Evolutionary conservation across 2,113 vertebrate species (phyloP), one percentile per base, ranked within the genome.

Genomic region (Stigmatopora argus): DNA sequence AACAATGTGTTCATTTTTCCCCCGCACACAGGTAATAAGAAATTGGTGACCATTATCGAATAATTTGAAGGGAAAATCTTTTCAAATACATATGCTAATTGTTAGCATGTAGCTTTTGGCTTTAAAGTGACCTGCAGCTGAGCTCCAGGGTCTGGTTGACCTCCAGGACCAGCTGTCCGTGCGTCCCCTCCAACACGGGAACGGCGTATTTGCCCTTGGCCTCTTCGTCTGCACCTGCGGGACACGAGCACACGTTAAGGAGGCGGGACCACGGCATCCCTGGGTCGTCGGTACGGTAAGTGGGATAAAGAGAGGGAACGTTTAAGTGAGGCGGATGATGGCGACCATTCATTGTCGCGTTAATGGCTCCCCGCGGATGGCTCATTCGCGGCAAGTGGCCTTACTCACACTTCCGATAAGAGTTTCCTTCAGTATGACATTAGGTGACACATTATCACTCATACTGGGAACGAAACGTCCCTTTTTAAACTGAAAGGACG

Each of bases 121-220:
- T 62, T 71, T 60, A 74, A 68, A 87, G 89, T 92, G 90, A 98
- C 97, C 94, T 97, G 94, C 97, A 99, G 68, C 88, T 87, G 78
- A 99, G 90, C 70, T 81, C 83, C 65, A 99, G 92, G 7, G 90
- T 92, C 85, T 95, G 90, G 79, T 94, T 94, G 64, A 84, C 85
- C 81, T 94, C 87, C 70, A 94, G 77, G 83, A 96, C 48, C 1
- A 95, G 80, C 78, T 94, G 92, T 51, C 45, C 66, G 71, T 85
- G 86, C 78, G 87, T 89, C 82, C 94, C 88, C 81, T 89, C 94
- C 90, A 98, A 86, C 59, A 91, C 81, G 47, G 97, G 96, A 47
- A 87, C 70, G 74, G 83, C 93, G 76, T 93, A 90, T 80, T 87
- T 94, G 66, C 91, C 92, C 79, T 88, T 92, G 63, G 85, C 75